Percentiles rank a stretch among this genome's conserved stretches.
Conservation (phyloP, 2,113 vertebrate genomes). For the Trichechus manatus region DNA sequence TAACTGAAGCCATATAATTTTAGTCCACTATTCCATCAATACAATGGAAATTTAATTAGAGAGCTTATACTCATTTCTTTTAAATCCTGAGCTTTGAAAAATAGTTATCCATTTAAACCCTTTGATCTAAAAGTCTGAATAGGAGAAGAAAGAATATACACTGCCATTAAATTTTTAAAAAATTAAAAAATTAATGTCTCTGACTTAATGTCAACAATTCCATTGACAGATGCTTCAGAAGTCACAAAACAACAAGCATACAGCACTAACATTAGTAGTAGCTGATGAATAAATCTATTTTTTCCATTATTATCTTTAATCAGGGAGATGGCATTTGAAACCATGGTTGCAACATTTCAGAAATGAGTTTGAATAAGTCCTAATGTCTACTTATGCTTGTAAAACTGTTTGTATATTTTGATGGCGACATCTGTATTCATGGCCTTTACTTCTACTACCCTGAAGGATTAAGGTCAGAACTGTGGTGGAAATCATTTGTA, state of each 20-base stretch:
- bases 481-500: constrained; percentile 24
- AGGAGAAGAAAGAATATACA: not conserved
- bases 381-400: not conserved
- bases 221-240: not conserved
- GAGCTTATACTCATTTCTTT: not conserved
- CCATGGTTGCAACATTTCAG: not conserved
- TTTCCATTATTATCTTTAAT: constrained; percentile 6
- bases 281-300: not conserved
- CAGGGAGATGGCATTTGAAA: not conserved
- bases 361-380: constrained; percentile 20
- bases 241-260: not conserved
- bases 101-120: not conserved
- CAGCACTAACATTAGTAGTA: not conserved
- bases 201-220: not conserved
- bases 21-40: not conserved
- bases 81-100: constrained; percentile 17
- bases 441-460: constrained; percentile 3
- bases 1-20: not conserved
- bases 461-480: constrained; percentile 23
- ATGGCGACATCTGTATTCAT: not conserved
- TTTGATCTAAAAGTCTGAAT: not conserved
- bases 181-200: not conserved
- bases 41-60: not conserved
- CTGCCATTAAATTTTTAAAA: not conserved
- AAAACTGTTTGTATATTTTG: not conserved